Percentiles rank a stretch among this genome's conserved stretches.
phyloP scores from a whole-genome alignment of 2,797 vertebrate species.

The Lutra lutra region DNA sequence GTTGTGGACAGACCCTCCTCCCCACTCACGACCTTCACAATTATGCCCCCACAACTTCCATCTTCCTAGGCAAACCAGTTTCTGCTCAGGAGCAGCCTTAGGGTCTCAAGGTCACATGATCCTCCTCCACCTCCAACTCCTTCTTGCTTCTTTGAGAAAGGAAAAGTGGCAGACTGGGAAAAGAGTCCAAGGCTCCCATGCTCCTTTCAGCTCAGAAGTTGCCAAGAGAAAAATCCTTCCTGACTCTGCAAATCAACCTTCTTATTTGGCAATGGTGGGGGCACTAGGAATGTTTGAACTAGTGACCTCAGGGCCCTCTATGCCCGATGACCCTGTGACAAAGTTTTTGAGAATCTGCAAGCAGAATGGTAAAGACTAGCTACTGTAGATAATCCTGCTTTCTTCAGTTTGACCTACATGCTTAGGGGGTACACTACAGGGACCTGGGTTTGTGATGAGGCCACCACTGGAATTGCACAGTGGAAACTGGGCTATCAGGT shows the following conservation, averaged over 20 bases:
- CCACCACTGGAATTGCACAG: neutral
- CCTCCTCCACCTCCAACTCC: neutral
- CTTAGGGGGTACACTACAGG: fast-evolving
- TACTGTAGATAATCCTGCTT: neutral
- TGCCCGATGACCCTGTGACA: neutral
- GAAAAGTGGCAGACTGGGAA: neutral
- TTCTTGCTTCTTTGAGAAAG: neutral
- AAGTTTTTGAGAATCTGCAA: neutral
- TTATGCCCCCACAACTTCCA: fast-evolving
- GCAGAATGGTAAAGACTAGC: neutral
- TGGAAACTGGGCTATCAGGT: neutral
- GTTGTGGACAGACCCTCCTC: neutral
- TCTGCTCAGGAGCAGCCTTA: neutral
- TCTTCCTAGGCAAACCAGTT: neutral
- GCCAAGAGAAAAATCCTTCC: neutral
- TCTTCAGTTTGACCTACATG: neutral
- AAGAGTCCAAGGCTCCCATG: neutral
- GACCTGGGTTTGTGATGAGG: fast-evolving
- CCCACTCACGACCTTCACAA: neutral
- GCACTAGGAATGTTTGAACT: neutral
- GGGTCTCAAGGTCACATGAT: neutral
- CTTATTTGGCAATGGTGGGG: neutral
- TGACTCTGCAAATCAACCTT: neutral
- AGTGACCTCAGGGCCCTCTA: neutral
- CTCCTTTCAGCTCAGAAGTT: neutral